Percentiles rank a stretch among this genome's conserved stretches.
Conservation (phyloP, 2,888 invertebrate species). For the Acanthosepion lycidas region DNA sequence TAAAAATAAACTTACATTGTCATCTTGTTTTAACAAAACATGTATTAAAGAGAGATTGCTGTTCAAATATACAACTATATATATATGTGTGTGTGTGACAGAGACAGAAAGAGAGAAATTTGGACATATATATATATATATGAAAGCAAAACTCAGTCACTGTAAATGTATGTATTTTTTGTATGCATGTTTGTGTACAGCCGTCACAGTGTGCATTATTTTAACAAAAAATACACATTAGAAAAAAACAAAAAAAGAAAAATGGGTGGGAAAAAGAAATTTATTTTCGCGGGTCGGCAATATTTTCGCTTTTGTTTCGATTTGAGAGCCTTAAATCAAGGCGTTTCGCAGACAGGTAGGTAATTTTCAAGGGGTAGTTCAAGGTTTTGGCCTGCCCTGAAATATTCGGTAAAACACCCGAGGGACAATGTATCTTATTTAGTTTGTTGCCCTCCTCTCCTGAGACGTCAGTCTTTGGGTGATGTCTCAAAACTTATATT, state of each 20-base stretch:
- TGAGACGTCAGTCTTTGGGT: not conserved
- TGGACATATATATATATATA: not conserved
- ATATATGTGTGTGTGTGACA: not conserved
- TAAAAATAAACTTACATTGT: too few relatives aligned
- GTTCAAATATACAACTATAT: not conserved
- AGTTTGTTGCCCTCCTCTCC: not conserved
- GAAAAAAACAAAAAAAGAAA: not conserved
- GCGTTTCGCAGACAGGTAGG: not conserved
- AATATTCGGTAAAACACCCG: not conserved
- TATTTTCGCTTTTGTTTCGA: not conserved
- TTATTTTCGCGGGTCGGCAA: not conserved
- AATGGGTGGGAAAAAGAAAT: slow-evolving; percentile 18
- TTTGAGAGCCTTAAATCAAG: not conserved
- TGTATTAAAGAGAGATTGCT: too few relatives aligned
- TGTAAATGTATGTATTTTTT: not conserved
- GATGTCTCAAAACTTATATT: not conserved
- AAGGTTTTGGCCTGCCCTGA: not conserved
- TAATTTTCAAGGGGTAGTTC: not conserved
- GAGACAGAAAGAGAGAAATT: too few relatives aligned
- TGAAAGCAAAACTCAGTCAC: not conserved
- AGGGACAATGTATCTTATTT: slow-evolving; percentile 11
- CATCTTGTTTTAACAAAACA: too few relatives aligned
- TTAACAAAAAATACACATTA: not conserved
- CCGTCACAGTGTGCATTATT: not conserved
- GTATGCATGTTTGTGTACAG: not conserved